A percentile compares a stretch with the other conserved stretches of the same genome.
These are phyloP conservation scores for Donacobius atricapilla DNA, from an alignment of 2,113 vertebrate species.

Conservation along the genomic window DNA sequence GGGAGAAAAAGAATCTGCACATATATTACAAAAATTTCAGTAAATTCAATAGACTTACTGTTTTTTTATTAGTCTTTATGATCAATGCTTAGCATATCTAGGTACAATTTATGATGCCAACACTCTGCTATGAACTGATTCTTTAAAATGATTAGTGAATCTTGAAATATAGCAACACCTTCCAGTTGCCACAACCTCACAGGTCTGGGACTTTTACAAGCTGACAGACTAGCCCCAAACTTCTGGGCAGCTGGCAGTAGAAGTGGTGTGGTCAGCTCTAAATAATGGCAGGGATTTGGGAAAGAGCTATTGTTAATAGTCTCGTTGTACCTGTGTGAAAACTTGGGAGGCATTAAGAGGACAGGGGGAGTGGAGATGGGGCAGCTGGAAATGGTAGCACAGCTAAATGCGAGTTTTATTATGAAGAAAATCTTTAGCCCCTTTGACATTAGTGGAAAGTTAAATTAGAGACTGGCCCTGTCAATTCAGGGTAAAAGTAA, in stretches of 20 bases:
- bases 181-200: not conserved
- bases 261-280: not conserved
- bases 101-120: not conserved
- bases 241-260: not conserved
- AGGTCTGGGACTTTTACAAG: not conserved
- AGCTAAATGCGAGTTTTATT: not conserved
- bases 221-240: not conserved
- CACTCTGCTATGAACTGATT: not conserved
- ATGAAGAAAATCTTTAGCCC: not conserved
- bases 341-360: not conserved
- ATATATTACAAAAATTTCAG: not conserved
- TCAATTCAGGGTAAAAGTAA: not conserved
- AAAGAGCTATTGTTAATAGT: not conserved
- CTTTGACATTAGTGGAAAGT: not conserved
- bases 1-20: not conserved
- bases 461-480: not conserved
- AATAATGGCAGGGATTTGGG: not conserved
- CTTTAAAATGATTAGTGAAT: not conserved
- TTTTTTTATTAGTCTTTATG: not conserved
- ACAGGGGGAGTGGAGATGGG: fast-evolving
- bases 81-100: not conserved
- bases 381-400: not conserved
- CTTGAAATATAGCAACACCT: not conserved
- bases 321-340: not conserved
- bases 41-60: not conserved